A percentile compares a stretch with the other conserved stretches of the same genome.
These are phyloP conservation scores for Hirtodrosophila histrioides DNA, from an alignment of 2,888 invertebrate species.

Conservation along the genomic window DNA sequence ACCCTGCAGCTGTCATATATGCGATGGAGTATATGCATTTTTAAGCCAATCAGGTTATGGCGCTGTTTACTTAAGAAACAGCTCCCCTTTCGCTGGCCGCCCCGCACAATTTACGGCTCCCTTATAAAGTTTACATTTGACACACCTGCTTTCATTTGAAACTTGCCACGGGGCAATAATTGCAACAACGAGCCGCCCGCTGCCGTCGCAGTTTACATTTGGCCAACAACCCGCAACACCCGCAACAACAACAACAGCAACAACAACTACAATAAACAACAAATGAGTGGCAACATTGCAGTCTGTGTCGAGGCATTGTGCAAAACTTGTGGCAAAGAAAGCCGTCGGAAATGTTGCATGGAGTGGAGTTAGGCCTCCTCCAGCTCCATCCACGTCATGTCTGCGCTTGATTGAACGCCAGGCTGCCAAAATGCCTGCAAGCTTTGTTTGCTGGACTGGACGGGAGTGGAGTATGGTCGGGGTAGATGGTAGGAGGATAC, in stretches of 20 bases:
- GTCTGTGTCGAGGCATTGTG: slow-evolving; percentile 47
- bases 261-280: slow-evolving; percentile 40
- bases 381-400: slow-evolving; percentile 21
- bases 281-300: slow-evolving; percentile 54
- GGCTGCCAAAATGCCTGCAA: slow-evolving; percentile 55
- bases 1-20: slow-evolving; percentile 51
- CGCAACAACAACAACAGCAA: slow-evolving; percentile 45
- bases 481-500: not conserved
- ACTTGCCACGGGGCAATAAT: slow-evolving; percentile 71
- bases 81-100: slow-evolving; percentile 3
- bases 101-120: slow-evolving; percentile 15
- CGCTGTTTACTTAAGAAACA: slow-evolving; percentile 61
- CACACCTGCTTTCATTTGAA: slow-evolving; percentile 79
- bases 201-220: slow-evolving; percentile 50
- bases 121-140: slow-evolving; percentile 70
- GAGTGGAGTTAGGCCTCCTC: slow-evolving; percentile 10
- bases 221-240: slow-evolving; percentile 67
- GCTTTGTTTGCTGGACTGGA: slow-evolving; percentile 36
- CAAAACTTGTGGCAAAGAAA: slow-evolving; percentile 56
- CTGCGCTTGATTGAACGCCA: slow-evolving; percentile 63
- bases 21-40: slow-evolving; percentile 62
- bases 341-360: slow-evolving; percentile 49
- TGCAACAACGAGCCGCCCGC: slow-evolving; percentile 58
- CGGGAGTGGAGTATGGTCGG: not conserved
- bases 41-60: slow-evolving; percentile 67